Evolutionary conservation across 2,888 invertebrate species (phyloP), one percentile per base, ranked within the genome.

Genomic region (Pristionchus japonicus): DNA sequence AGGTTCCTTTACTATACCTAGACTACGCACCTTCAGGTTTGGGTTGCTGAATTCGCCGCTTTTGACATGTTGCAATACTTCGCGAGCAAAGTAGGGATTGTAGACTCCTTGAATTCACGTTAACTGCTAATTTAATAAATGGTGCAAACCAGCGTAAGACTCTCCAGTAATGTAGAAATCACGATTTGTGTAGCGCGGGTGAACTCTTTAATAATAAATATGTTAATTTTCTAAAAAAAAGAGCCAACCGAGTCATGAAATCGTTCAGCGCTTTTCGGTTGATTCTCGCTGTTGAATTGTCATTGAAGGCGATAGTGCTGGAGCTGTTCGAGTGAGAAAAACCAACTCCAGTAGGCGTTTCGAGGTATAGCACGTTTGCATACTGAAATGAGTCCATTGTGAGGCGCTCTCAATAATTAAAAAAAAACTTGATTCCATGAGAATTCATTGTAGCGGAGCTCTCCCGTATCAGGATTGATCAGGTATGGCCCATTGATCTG

Each of bases 361-460:
- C 70, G 17, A 70, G 37, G 27, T 70, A 70, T 4, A 70, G 70
- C 1, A 70, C 70, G 70, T 70, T 70, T 1, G 70, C 70, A 23
- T 70, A 70, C 70, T 70, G 37, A 40, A 37, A 70, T 6, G 17
- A 57, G 6, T 57, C n/a, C n/a, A n/a, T n/a, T n/a, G n/a, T n/a
- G n/a, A n/a, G n/a, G n/a, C n/a, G 17, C 23, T 57, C 13, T 7
- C 3, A 31, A 64, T 57, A 6, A 3, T 31, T 23, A 57, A 11
- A 64, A 70, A 37, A 3, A 70, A 20, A 70, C 70, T 40, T 70
- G 70, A 40, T 70, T 70, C 70, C 70, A 70, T 40, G 70, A 70
- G 40, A 37, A 70, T 1, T 70, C 37, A 40, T 70, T 70, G 37
- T 70, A 70, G 2, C 20, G 34, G 0, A 70, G 70, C 37, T 37